Conservation (phyloP, 2,888 invertebrate genomes). For the Alitta virens region DNA sequence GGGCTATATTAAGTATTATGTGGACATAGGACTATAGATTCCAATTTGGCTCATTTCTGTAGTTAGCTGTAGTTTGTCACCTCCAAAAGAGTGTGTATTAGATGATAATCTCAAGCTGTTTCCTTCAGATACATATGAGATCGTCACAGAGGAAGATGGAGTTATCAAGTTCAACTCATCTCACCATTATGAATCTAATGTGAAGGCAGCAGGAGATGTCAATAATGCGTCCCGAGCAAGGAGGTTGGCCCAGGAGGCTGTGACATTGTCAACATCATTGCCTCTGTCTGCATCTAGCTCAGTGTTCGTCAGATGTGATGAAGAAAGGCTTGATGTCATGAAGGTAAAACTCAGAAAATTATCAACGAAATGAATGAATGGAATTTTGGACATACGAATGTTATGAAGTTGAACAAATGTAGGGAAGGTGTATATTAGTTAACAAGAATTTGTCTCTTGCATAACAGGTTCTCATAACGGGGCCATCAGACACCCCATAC, state of each 20-base stretch:
- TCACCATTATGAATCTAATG: slow-evolving; percentile 69
- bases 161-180: slow-evolving; percentile 78
- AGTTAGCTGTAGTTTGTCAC: no score
- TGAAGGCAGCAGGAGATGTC: slow-evolving; percentile 81
- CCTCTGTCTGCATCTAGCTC: slow-evolving; percentile 90
- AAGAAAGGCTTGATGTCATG: slow-evolving; percentile 91
- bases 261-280: slow-evolving; percentile 85
- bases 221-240: slow-evolving; percentile 83
- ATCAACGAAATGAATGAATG: not conserved
- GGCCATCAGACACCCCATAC: slow-evolving; percentile 69
- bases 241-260: slow-evolving; percentile 90
- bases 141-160: slow-evolving; percentile 77
- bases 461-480: slow-evolving; percentile 77
- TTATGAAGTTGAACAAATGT: not conserved
- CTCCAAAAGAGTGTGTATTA: no score
- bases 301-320: slow-evolving; percentile 92
- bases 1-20: not conserved
- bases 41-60: no score
- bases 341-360: slow-evolving; percentile 65
- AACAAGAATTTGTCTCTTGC: not conserved
- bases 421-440: not conserved
- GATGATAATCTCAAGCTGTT: no score
- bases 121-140: slow-evolving; percentile 79
- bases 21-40: no score
- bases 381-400: not conserved